Evolutionary conservation across 2,113 vertebrate species (phyloP), one percentile per base, ranked within the genome.

Genomic region (Spea bombifrons): DNA sequence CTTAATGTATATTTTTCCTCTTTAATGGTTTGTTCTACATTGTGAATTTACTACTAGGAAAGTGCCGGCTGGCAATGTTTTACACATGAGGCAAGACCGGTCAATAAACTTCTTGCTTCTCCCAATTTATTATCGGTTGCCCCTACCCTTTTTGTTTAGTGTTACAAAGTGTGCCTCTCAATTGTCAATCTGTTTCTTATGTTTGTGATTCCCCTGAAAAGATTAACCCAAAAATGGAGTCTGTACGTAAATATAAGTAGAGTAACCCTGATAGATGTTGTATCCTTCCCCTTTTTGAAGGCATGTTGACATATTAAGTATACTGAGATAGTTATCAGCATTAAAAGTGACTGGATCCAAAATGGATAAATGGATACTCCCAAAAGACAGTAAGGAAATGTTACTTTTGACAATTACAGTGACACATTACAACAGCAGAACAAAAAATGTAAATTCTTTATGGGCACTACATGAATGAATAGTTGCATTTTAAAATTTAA

Each of bases 281-380:
- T 48, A 61, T 72, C 48, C 45, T 78, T 78, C 55, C 61, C 66
- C 48, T 63, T 79, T 65, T 73, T 73, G 70, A 68, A 80, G 78
- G 65, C 77, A 66, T 79, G 77, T 49, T 52, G 69, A 73, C 76
- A 73, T 43, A 50, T 61, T 73, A 66, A 80, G 66, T 80, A 74
- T 72, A 66, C 65, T 66, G 70, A 71, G 76, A 80, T 68, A 71
- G 73, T 68, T 74, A 80, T 80, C 78, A 80, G 64, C 64, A 74
- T 80, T 80, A 80, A 74, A 52, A 74, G 78, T 74, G 53, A 80
- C 73, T 74, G 73, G 64, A 80, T 80, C 65, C 78, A 68, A 66
- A 68, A 30, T 30, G 30, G 1, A 30, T 30, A 2, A 30, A 30
- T 30, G 78, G 78, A 73, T 45, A 73, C 74, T 74, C 49, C 44